Conservation (phyloP, 2,113 vertebrate species). For the Anguilla rostrata region DNA sequence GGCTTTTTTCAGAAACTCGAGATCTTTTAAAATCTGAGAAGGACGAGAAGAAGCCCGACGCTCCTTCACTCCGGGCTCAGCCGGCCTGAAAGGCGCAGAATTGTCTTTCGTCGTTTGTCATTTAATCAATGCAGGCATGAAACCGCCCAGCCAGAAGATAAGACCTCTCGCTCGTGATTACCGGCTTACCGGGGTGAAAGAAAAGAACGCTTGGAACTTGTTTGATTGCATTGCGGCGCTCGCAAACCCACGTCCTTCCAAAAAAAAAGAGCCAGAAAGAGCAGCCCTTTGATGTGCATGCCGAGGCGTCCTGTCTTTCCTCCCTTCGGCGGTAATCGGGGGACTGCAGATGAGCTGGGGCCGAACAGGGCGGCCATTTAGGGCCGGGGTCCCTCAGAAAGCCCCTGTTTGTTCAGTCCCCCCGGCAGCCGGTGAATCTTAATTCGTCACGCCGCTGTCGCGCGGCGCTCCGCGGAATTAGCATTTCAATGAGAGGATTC, state of each 20-base stretch:
- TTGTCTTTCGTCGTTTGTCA: neutral
- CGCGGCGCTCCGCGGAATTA: conserved; percentile 42
- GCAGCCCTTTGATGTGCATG: neutral
- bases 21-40: neutral
- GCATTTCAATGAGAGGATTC: conserved; percentile 46
- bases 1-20: neutral
- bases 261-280: neutral
- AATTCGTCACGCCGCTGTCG: conserved; percentile 51
- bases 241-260: neutral
- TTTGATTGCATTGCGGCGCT: neutral
- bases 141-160: conserved; percentile 34
- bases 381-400: conserved; percentile 17
- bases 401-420: conserved; percentile 51
- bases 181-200: neutral
- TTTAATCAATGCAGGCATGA: conserved; percentile 34
- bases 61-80: neutral
- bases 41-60: neutral
- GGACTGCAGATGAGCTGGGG: conserved; percentile 10
- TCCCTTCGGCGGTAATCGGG: neutral
- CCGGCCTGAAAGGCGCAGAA: neutral
- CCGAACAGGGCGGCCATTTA: conserved; percentile 25
- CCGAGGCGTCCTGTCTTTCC: neutral
- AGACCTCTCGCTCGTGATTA: conserved; percentile 15
- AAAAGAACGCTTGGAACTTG: neutral
- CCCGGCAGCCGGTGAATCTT: conserved; percentile 52